These are phyloP conservation scores for Brachyhypopomus occidentalis DNA, from an alignment of 2,113 vertebrate genomes.

Conservation along the genomic window DNA sequence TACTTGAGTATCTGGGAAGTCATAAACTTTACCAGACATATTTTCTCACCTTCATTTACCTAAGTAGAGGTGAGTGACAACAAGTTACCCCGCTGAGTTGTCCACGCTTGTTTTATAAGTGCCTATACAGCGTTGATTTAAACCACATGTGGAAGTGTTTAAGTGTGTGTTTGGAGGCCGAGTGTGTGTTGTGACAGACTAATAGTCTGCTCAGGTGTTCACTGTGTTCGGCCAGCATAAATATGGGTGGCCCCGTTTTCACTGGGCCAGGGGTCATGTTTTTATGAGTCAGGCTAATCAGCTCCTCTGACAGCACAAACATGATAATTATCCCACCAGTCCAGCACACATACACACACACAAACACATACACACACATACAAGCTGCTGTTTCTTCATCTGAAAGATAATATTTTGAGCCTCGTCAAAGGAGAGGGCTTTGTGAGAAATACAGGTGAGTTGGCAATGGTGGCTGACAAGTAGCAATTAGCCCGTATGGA, in stretches of 20 bases:
- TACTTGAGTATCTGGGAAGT: not conserved
- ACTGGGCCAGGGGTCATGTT: slow-evolving; percentile 50
- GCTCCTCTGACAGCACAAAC: slow-evolving; percentile 48
- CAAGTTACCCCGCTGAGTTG: slow-evolving; percentile 30
- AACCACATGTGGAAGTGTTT: slow-evolving; percentile 43
- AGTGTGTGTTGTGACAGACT: slow-evolving; percentile 51
- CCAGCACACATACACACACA: not conserved
- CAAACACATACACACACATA: not conserved
- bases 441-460: slow-evolving; percentile 38
- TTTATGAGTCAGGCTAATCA: slow-evolving; percentile 46
- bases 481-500: slow-evolving; percentile 49
- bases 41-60: not conserved
- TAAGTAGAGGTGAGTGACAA: slow-evolving; percentile 42
- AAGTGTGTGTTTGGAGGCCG: slow-evolving; percentile 22
- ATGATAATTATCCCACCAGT: slow-evolving; percentile 49
- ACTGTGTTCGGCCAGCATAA: slow-evolving; percentile 31
- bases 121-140: slow-evolving; percentile 38
- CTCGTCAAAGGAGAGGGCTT: slow-evolving; percentile 36
- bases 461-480: slow-evolving; percentile 42
- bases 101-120: slow-evolving; percentile 24
- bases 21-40: not conserved
- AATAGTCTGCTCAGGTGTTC: slow-evolving; percentile 48
- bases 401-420: slow-evolving; percentile 52
- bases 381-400: slow-evolving; percentile 24
- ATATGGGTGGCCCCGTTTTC: slow-evolving; percentile 49